Conservation (phyloP, 2,113 vertebrate species). For the Ursus arctos region DNA sequence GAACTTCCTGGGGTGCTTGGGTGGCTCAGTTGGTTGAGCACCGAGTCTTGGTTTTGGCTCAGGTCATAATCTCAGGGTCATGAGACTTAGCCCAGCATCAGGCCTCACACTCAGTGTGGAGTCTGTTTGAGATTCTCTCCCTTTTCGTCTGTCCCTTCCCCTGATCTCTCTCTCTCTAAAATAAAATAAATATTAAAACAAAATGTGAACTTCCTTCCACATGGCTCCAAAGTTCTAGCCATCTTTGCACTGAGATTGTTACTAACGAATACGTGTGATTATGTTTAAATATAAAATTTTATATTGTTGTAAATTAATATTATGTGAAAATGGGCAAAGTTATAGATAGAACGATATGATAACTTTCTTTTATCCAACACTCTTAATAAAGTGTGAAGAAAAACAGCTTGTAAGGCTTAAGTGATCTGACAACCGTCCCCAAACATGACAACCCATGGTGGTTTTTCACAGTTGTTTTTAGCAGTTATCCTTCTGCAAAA, state of each 20-base stretch:
- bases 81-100: not conserved
- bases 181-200: not conserved
- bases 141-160: not conserved
- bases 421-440: constrained; percentile 59
- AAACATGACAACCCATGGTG: not conserved
- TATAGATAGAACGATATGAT: not conserved
- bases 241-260: not conserved
- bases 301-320: not conserved
- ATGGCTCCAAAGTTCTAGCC: not conserved
- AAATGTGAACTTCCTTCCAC: not conserved
- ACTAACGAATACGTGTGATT: not conserved
- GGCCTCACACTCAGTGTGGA: not conserved
- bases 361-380: constrained; percentile 35
- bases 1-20: not conserved
- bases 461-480: constrained; percentile 75
- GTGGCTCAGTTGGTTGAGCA: not conserved
- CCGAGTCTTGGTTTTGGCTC: not conserved
- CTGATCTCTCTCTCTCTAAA: not conserved
- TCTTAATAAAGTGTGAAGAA: constrained; percentile 69
- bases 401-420: constrained; percentile 64
- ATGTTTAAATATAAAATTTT: not conserved
- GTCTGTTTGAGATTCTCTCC: not conserved
- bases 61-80: not conserved
- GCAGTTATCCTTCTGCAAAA: constrained; percentile 65
- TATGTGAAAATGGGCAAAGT: not conserved